Percentiles rank a stretch among this genome's conserved stretches.
phyloP scores from a whole-genome alignment of 2,113 vertebrate species.

The Trogon surrucura region DNA sequence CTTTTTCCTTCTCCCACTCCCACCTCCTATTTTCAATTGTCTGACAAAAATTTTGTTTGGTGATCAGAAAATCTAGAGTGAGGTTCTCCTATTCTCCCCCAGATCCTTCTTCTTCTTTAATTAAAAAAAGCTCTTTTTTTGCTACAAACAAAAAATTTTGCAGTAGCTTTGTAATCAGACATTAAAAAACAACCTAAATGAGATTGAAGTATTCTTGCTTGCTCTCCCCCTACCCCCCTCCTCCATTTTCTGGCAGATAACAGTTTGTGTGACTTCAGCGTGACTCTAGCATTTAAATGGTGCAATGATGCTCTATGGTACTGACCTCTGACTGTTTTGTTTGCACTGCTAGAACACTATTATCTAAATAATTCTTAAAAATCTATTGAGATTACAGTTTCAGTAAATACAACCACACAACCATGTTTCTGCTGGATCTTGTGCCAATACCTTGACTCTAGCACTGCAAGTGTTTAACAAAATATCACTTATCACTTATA shows the following conservation, averaged over 20 bases:
- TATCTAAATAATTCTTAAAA: background rate
- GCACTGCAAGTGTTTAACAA: background rate
- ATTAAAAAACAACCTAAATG: background rate
- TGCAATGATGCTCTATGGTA: background rate
- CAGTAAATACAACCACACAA: background rate
- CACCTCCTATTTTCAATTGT: background rate
- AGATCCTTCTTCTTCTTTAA: background rate
- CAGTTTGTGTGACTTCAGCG: background rate
- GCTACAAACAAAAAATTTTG: background rate
- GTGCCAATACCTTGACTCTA: background rate
- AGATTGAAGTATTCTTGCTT: background rate
- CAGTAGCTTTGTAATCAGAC: background rate
- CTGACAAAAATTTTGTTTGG: background rate
- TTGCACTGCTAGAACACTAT: background rate
- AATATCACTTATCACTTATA: background rate
- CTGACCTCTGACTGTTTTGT: background rate
- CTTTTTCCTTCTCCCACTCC: background rate
- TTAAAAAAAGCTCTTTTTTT: background rate
- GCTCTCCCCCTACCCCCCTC: rapidly evolving
- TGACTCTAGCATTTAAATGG: background rate
- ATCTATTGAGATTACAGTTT: background rate
- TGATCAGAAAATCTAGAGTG: background rate
- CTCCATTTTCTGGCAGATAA: background rate
- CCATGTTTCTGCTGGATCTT: background rate
- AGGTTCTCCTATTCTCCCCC: background rate